Conservation (phyloP, 2,888 invertebrate genomes). For the Xanthia icteritia region DNA sequence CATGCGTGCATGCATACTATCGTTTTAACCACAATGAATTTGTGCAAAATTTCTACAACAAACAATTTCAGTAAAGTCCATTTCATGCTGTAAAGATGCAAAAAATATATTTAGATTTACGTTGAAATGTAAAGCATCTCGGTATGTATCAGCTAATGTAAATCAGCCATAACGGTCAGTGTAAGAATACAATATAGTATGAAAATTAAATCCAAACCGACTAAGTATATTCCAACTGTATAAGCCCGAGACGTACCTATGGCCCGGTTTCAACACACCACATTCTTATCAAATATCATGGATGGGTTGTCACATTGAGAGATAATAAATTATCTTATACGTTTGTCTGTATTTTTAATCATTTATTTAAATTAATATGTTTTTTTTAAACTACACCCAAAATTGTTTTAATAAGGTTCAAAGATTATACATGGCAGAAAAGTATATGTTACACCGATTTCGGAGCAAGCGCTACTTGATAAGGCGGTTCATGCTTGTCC, state of each 20-base stretch:
- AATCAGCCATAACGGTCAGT: constrained; percentile 37
- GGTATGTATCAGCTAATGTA: constrained; percentile 35
- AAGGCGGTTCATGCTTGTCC: background rate
- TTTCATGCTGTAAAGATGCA: constrained; percentile 40
- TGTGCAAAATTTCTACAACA: constrained; percentile 23
- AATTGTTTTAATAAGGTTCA: background rate
- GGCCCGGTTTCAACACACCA: constrained; percentile 25
- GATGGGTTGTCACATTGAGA: background rate
- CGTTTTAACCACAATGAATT: background rate
- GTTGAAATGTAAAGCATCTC: background rate
- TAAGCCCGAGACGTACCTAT: background rate
- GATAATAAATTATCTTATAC: constrained; percentile 1
- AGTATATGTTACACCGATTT: background rate
- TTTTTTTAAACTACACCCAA: background rate
- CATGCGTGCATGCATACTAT: constrained; percentile 40
- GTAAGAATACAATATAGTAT: constrained; percentile 3
- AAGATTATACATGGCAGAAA: background rate
- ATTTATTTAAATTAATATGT: background rate
- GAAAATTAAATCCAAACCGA: constrained; percentile 20
- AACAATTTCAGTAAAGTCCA: constrained; percentile 2
- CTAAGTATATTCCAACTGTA: background rate
- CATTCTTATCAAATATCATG: background rate
- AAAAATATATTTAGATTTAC: background rate
- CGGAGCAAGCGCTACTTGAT: background rate
- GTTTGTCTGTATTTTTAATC: constrained; percentile 12